Conservation (phyloP, 2,888 invertebrate genomes). For the Biston stratarius region DNA sequence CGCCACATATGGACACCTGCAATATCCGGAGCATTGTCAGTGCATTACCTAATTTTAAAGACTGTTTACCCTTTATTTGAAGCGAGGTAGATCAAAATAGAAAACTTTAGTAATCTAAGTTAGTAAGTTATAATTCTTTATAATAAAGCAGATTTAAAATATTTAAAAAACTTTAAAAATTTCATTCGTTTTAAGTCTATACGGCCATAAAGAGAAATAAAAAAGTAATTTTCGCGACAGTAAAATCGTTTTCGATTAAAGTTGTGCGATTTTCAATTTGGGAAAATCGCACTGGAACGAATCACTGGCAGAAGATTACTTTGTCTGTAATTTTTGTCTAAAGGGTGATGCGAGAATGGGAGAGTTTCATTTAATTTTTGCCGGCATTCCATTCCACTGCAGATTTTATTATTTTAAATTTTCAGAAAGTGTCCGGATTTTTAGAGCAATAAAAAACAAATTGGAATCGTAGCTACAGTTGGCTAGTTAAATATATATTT, state of each 20-base stretch:
- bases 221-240: conserved; percentile 37
- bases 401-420: conserved; percentile 5
- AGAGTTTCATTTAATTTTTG: conserved; percentile 14
- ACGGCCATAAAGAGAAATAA: conserved; percentile 29
- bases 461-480: not conserved
- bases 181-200: conserved; percentile 8
- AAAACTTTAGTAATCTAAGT: no score
- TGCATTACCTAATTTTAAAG: no score
- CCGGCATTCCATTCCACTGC: conserved; percentile 5
- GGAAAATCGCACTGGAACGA: conserved; percentile 50
- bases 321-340: conserved; percentile 46
- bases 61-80: no score
- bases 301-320: conserved; percentile 54
- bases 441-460: not conserved
- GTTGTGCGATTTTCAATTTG: conserved; percentile 57
- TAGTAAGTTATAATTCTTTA: no score
- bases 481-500: no score
- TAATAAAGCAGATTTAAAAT: not conserved
- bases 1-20: no score
- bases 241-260: conserved; percentile 53
- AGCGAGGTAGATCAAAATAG: no score
- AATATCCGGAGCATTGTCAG: no score
- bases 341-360: conserved; percentile 40
- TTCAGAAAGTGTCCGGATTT: not conserved
- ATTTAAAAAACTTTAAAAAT: conserved; percentile 5